These are phyloP conservation scores for Ischnus inquisitorius DNA, from an alignment of 2,888 invertebrate genomes.

Conservation along the genomic window DNA sequence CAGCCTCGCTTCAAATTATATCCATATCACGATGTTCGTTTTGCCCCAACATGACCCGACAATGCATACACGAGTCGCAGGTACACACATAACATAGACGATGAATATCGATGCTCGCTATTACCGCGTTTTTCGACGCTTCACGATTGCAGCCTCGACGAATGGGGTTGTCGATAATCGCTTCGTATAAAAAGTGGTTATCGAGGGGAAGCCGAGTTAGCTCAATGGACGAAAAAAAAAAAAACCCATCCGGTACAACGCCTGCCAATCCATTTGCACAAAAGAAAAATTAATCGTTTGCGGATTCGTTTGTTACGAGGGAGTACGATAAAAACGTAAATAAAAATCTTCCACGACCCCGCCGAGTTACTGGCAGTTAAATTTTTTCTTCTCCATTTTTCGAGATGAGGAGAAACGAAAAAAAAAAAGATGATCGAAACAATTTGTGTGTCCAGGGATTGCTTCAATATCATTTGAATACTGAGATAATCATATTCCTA, in stretches of 20 bases:
- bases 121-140: slow-evolving; percentile 34
- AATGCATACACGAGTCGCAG: slow-evolving; percentile 10
- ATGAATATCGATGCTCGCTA: slow-evolving; percentile 56
- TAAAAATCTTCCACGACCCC: not conserved
- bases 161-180: slow-evolving; percentile 59
- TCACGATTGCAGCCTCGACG: slow-evolving; percentile 33
- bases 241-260: not conserved
- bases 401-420: too few species aligned
- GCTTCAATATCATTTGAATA: not conserved
- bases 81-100: slow-evolving; percentile 20
- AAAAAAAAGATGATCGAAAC: too few species aligned
- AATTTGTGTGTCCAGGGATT: too few species aligned
- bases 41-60: not conserved
- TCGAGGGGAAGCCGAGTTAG: slow-evolving; percentile 12
- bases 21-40: not conserved
- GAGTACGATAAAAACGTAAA: not conserved
- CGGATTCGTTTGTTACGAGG: not conserved
- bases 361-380: not conserved
- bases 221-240: slow-evolving; percentile 2
- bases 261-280: slow-evolving; percentile 17
- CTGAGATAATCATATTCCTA: not conserved
- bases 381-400: too few species aligned
- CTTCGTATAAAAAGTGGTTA: slow-evolving; percentile 52
- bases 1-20: not conserved
- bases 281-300: not conserved